These are phyloP conservation scores for Drosophila paracracens DNA, from an alignment of 2,888 invertebrate genomes.

Conservation along the genomic window DNA sequence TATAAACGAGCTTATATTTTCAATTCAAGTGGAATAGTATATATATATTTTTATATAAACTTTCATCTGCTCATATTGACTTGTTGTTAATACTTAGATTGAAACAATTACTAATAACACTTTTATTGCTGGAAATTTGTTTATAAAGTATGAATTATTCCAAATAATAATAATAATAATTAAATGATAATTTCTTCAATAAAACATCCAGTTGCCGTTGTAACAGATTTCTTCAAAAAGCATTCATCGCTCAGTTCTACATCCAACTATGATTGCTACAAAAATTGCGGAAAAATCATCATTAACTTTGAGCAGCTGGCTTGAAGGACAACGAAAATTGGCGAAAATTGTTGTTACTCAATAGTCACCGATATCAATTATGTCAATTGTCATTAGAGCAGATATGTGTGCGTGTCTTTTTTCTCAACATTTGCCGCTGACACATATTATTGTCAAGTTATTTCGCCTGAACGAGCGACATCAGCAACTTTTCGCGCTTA, in stretches of 20 bases:
- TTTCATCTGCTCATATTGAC: background rate
- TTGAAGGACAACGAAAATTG: background rate
- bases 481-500: constrained; percentile 23
- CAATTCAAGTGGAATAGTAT: background rate
- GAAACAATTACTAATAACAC: background rate
- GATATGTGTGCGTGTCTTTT: background rate
- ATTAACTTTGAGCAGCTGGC: background rate
- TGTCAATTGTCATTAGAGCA: constrained; percentile 10
- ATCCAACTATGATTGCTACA: background rate
- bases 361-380: background rate
- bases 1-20: background rate
- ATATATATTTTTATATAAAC: background rate
- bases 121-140: background rate
- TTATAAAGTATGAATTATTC: no score
- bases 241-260: background rate
- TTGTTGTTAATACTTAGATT: background rate
- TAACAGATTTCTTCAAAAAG: background rate
- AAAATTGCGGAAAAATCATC: background rate
- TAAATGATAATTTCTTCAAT: background rate
- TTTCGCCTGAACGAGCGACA: constrained; percentile 1
- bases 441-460: constrained; percentile 26
- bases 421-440: constrained; percentile 4
- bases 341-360: background rate
- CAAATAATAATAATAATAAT: background rate
- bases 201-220: background rate